Evolutionary conservation across 2,888 invertebrate species (phyloP).

Genomic region (Oligia fasciuncula): DNA sequence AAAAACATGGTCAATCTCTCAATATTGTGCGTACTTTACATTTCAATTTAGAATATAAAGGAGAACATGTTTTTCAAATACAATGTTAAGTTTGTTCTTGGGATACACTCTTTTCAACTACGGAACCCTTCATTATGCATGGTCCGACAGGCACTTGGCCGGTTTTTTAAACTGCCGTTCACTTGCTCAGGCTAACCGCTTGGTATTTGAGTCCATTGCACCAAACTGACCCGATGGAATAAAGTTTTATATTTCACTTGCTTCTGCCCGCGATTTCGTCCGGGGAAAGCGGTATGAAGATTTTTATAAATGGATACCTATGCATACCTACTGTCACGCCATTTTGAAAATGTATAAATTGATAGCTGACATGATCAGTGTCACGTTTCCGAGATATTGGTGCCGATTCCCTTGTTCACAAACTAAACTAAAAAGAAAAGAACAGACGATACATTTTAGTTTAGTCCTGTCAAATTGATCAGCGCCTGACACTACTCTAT

Average conservation of each 20-base stretch:
- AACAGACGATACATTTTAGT: too few relatives aligned
- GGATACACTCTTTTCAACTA: background rate
- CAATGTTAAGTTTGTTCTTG: background rate
- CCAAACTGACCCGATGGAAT: background rate
- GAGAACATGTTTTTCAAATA: background rate
- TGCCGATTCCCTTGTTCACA: too few relatives aligned
- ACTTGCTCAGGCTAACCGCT: slow-evolving; percentile 27
- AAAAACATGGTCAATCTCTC: background rate
- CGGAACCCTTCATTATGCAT: background rate
- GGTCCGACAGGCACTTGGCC: background rate
- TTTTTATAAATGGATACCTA: background rate
- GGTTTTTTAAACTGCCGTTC: slow-evolving; percentile 19
- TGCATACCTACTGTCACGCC: background rate
- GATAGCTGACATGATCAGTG: too few relatives aligned
- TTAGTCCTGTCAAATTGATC: too few relatives aligned
- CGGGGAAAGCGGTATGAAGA: background rate
- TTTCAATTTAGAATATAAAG: background rate
- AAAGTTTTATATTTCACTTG: background rate
- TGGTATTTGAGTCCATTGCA: slow-evolving; percentile 29
- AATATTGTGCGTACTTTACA: background rate
- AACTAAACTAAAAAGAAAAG: too few relatives aligned
- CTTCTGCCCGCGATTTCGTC: background rate
- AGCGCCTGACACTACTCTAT: too few relatives aligned
- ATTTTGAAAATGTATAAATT: background rate
- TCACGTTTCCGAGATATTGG: too few relatives aligned